phyloP scores from a whole-genome alignment of 64 coral and sea anemone species.

The Trachythela sp. region DNA sequence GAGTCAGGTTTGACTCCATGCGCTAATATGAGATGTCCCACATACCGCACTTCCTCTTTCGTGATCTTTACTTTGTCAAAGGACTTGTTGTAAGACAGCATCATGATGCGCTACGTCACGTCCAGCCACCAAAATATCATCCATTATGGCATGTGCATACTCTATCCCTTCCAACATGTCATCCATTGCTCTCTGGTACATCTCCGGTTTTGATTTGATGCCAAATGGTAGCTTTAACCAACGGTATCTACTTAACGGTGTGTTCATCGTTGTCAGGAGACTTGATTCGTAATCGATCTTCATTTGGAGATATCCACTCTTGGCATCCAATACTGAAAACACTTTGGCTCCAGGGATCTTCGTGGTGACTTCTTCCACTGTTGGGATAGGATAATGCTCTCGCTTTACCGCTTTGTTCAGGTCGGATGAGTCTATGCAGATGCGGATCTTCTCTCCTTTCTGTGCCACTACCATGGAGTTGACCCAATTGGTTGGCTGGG shows the following conservation, averaged over 20 bases:
- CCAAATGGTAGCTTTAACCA: conserved; percentile 55
- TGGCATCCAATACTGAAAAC: conserved; percentile 47
- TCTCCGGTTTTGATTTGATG: too few species aligned
- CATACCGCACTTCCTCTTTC: conserved; percentile 42
- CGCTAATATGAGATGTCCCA: conserved; percentile 41
- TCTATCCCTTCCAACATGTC: too few species aligned
- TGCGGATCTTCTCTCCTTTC: conserved; percentile 32
- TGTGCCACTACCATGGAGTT: conserved; percentile 28
- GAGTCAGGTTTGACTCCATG: conserved; percentile 57
- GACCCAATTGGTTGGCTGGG: conserved; percentile 38
- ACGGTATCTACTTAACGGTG: conserved; percentile 51
- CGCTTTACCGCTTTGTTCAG: conserved; percentile 18
- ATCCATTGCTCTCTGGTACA: too few species aligned
- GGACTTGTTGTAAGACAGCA: conserved; percentile 45
- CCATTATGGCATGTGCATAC: conserved; percentile 47
- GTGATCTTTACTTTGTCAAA: conserved; percentile 61
- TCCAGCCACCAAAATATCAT: too few species aligned
- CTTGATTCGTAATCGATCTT: conserved; percentile 54
- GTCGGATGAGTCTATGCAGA: conserved; percentile 43
- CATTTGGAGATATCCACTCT: conserved; percentile 63
- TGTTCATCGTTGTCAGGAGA: too few species aligned
- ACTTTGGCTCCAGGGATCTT: conserved; percentile 39
- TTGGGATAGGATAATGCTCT: background rate
- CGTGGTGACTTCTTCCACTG: conserved; percentile 22
- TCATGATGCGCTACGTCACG: conserved; percentile 48